A percentile compares a stretch with the other conserved stretches of the same genome.
Conservation (phyloP, 2,113 vertebrate genomes). For the Myotis lucifugus region DNA sequence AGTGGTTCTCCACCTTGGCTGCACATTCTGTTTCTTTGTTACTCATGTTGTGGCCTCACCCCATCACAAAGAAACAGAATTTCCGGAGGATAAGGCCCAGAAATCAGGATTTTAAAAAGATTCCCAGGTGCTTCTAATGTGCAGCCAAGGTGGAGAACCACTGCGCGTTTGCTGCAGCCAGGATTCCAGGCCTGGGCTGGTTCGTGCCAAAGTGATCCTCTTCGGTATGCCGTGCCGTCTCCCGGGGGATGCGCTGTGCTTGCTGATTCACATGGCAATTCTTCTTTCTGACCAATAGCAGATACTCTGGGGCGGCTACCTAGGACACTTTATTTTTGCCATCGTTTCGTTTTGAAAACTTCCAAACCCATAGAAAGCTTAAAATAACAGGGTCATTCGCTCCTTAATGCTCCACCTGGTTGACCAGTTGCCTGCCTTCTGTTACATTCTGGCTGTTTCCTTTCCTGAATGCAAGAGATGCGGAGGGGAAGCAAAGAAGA, state of each 20-base stretch:
- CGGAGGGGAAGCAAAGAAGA: background rate
- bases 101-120: no score
- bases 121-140: no score
- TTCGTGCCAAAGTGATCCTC: background rate
- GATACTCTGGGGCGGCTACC: background rate
- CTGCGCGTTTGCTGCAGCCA: background rate
- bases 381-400: background rate
- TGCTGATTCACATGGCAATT: background rate
- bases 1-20: no score
- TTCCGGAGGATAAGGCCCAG: no score
- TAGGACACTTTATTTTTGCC: background rate
- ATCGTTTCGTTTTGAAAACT: background rate
- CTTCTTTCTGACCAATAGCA: background rate
- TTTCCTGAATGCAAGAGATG: background rate
- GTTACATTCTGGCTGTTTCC: background rate
- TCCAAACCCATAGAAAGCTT: background rate
- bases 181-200: background rate
- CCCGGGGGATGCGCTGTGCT: background rate
- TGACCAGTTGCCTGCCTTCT: background rate
- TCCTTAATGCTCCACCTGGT: background rate
- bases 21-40: no score
- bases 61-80: no score
- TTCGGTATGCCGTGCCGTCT: rapidly evolving
- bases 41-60: no score
- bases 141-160: no score